Evolutionary conservation across 1,140 invertebrate genomes (phyloP).

Genomic region (Zaprionus davidi): DNA sequence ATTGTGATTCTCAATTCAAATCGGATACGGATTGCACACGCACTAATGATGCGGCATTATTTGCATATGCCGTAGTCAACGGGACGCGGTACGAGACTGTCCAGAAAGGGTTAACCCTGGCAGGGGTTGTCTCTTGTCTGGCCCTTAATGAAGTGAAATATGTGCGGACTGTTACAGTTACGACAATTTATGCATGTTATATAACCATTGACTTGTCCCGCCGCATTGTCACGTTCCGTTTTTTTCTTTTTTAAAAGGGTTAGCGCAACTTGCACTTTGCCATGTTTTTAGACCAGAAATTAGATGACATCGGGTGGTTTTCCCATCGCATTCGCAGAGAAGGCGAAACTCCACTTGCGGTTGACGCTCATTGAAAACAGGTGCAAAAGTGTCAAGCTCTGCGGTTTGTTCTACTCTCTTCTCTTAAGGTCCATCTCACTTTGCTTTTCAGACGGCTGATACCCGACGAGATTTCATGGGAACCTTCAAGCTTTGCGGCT

Average conservation of each 20-base stretch:
- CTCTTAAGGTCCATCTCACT: background rate
- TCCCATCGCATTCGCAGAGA: background rate
- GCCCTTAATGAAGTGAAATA: slow-evolving; percentile 74
- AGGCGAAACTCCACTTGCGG: slow-evolving; percentile 30
- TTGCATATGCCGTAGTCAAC: slow-evolving; percentile 62
- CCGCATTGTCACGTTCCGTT: slow-evolving; percentile 38
- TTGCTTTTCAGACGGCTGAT: background rate
- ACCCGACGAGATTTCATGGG: background rate
- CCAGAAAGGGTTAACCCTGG: slow-evolving; percentile 65
- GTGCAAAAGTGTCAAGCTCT: slow-evolving; percentile 53
- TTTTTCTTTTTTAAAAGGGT: slow-evolving; percentile 55
- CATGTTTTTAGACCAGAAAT: slow-evolving; percentile 6
- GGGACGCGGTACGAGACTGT: slow-evolving; percentile 47
- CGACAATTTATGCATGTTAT: slow-evolving; percentile 71
- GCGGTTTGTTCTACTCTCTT: slow-evolving; percentile 21
- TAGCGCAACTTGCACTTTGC: slow-evolving; percentile 40
- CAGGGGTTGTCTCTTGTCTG: slow-evolving; percentile 1
- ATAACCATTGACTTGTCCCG: slow-evolving; percentile 68
- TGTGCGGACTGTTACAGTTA: slow-evolving; percentile 66
- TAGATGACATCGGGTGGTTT: slow-evolving; percentile 8
- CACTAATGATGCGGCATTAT: slow-evolving; percentile 79
- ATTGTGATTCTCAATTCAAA: slow-evolving; percentile 15
- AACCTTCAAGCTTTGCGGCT: slow-evolving; percentile 5
- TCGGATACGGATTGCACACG: slow-evolving; percentile 29
- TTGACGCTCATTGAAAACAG: slow-evolving; percentile 42